Evolutionary conservation across 2,888 invertebrate genomes (phyloP).

Genomic region (Clanis bilineata): DNA sequence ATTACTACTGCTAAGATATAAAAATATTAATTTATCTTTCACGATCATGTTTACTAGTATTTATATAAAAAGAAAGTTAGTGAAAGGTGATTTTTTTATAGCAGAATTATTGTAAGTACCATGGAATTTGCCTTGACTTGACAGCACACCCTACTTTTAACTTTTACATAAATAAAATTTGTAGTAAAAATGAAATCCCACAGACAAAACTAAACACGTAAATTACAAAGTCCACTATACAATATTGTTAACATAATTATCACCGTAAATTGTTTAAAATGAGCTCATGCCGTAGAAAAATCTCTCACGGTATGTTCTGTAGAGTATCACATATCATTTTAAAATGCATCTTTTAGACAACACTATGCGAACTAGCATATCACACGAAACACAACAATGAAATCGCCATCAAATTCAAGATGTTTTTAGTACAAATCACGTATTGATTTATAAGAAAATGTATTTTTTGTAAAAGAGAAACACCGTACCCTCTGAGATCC

Average conservation of each 20-base stretch:
- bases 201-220: too few species aligned
- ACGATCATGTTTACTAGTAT: too few species aligned
- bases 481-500: slow-evolving; percentile 52
- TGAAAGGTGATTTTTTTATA: too few species aligned
- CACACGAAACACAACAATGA: slow-evolving; percentile 20
- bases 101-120: too few species aligned
- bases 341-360: neutral
- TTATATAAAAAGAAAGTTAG: too few species aligned
- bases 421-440: slow-evolving; percentile 3
- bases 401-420: slow-evolving; percentile 1
- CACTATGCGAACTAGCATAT: slow-evolving; percentile 1
- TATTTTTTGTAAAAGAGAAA: slow-evolving; percentile 31
- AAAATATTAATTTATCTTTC: too few species aligned
- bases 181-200: neutral
- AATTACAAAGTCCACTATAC: neutral
- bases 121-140: neutral
- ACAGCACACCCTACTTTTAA: neutral
- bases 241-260: slow-evolving; percentile 7
- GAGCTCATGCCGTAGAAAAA: slow-evolving; percentile 5
- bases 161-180: neutral
- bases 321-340: slow-evolving; percentile 13
- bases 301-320: slow-evolving; percentile 25
- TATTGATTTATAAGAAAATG: slow-evolving; percentile 24
- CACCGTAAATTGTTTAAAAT: slow-evolving; percentile 2
- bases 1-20: too few species aligned